phyloP scores from a whole-genome alignment of 2,797 vertebrate species.

The Phyllotis vaccarum region DNA sequence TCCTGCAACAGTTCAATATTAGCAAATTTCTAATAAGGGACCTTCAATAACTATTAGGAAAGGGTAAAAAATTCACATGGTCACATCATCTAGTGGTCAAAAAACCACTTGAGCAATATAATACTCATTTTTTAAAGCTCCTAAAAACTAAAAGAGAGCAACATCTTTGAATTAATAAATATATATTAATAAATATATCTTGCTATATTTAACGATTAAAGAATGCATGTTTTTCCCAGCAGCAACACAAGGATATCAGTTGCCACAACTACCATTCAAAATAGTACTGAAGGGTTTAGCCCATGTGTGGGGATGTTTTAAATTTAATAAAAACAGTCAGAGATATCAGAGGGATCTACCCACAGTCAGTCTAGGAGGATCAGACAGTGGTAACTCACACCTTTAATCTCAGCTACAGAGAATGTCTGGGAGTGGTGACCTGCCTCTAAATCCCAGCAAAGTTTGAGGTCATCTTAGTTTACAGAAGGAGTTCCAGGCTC shows the following conservation, averaged over 20 bases:
- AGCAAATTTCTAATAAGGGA: constrained; percentile 34
- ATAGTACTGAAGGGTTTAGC: background rate
- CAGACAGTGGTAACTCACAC: no score
- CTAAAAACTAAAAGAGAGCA: background rate
- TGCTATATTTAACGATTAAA: constrained; percentile 8
- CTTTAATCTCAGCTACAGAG: no score
- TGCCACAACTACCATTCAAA: background rate
- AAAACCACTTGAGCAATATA: constrained; percentile 41
- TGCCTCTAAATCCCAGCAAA: no score
- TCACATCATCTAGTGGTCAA: background rate
- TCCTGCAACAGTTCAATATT: no score
- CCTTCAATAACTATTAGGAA: background rate
- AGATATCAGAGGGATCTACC: no score
- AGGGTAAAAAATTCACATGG: constrained; percentile 1
- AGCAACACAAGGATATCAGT: background rate
- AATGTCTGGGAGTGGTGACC: no score
- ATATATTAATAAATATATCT: background rate
- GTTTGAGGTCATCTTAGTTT: no score
- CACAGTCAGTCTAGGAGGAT: no score
- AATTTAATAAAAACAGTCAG: no score
- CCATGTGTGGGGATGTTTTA: no score
- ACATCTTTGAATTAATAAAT: constrained; percentile 16
- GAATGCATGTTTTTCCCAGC: background rate
- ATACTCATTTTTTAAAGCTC: background rate
- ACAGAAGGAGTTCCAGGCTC: no score